phyloP scores from a whole-genome alignment of 2,888 invertebrate species.

The Acanthopleura granulata region DNA sequence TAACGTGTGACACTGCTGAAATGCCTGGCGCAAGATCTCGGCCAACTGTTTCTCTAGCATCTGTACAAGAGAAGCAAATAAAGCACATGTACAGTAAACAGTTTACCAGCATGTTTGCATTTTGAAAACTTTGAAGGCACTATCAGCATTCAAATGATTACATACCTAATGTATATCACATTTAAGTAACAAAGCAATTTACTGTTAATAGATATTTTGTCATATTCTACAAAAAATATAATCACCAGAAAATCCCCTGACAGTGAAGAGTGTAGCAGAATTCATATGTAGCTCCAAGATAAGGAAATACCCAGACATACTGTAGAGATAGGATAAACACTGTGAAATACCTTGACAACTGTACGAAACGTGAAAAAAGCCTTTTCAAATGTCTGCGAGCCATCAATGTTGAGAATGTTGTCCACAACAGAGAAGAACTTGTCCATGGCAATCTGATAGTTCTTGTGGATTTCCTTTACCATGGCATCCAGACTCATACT shows the following conservation, averaged over 20 bases:
- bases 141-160: no score
- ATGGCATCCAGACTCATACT: conserved; percentile 66
- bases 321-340: no score
- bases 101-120: no score
- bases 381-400: conserved; percentile 65
- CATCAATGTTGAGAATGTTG: conserved; percentile 67
- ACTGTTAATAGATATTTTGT: no score
- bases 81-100: not conserved
- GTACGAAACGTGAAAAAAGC: conserved; percentile 68
- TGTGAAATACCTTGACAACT: conserved; percentile 62
- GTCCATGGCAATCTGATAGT: conserved; percentile 62
- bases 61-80: conserved; percentile 40
- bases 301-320: no score
- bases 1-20: conserved; percentile 67
- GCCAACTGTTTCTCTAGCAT: conserved; percentile 64
- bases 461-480: conserved; percentile 66
- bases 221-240: no score
- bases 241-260: no score
- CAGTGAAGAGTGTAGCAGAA: no score
- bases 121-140: no score
- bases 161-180: no score
- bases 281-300: no score
- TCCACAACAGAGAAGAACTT: conserved; percentile 64
- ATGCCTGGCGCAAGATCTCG: conserved; percentile 63
- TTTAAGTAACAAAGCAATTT: no score